Base-by-base conservation (phyloP, 2,888 invertebrate species). In the Hedychridium roseum region DNA sequence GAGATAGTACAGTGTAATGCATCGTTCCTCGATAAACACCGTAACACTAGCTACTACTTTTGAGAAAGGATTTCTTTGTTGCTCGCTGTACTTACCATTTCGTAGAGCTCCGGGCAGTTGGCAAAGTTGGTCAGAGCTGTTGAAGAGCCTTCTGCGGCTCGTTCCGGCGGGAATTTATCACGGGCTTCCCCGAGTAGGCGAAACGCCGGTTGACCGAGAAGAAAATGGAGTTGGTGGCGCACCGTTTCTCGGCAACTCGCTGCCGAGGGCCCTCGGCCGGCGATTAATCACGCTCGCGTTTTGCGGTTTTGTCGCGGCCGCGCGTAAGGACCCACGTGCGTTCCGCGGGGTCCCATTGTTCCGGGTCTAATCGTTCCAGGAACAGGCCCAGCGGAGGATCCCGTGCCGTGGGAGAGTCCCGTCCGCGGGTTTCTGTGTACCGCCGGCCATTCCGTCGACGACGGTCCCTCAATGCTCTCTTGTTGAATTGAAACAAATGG, bases 311-410 rank as follows among this genome's bases (percentile, higher is more conserved):
- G 69, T 69, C 60, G 61, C 62, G 43, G 69, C 69, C 60, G 61
- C 62, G 43, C 55, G 61, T 65, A 64, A 64, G 64, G 66, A 57
- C 59, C 63, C 62, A 54, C 61, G 59, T 49, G 59, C 58, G 65
- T 64, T 55, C 60, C 50, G 43, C 52, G 53, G 51, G 21, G 6
- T 20, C 43, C 57, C 66, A 66, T 71, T 72, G 68, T 70, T 66
- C 68, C 59, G 59, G 56, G 55, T 58, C 69, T 70, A 72, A 72
- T 71, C 65, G 70, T 73, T 73, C 72, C 60, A 40, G 48, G 72
- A 73, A 73, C 64, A 49, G 38, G 54, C 63, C 43, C 4, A 23
- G 39, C 50, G 67, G 61, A 63, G 60, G 57, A 60, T 60, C 50
- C 43, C 49, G 38, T 43, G 41, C 41, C 67, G 67, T 67, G 69